Conservation (phyloP, 1,140 invertebrate species). For the Lepidurus apus region DNA sequence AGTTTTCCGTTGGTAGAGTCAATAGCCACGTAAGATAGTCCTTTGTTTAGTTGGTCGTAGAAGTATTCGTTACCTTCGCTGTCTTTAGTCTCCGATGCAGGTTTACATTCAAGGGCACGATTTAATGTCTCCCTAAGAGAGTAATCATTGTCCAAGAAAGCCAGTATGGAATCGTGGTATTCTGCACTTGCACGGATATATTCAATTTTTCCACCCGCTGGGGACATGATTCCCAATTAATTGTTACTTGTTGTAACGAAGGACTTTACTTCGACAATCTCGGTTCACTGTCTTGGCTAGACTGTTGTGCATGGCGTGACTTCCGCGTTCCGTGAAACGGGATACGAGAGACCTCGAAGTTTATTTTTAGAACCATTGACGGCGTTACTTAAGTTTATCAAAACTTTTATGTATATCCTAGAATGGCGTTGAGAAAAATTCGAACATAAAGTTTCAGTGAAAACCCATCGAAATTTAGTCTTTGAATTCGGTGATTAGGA, state of each 20-base stretch:
- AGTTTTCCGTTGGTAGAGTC: constrained; percentile 23
- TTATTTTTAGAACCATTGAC: no score
- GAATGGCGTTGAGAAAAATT: no score
- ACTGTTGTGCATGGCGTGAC: background rate
- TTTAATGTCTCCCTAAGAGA: background rate
- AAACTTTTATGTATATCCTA: no score
- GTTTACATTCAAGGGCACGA: background rate
- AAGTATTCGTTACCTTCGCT: background rate
- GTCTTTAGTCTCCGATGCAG: background rate
- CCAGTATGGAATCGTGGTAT: background rate
- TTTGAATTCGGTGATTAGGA: no score
- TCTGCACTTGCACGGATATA: background rate
- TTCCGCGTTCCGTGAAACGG: no score
- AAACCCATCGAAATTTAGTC: no score
- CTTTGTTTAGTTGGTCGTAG: constrained; percentile 12
- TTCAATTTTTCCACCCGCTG: background rate
- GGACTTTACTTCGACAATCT: background rate
- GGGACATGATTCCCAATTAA: background rate
- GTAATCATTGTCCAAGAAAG: background rate
- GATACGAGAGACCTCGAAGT: no score
- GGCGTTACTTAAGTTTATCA: no score
- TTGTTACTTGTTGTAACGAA: background rate
- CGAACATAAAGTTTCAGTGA: no score
- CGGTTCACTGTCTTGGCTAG: background rate
- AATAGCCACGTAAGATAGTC: constrained; percentile 26